phyloP scores from a whole-genome alignment of 2,888 invertebrate genomes.

The Axea sp. region DNA sequence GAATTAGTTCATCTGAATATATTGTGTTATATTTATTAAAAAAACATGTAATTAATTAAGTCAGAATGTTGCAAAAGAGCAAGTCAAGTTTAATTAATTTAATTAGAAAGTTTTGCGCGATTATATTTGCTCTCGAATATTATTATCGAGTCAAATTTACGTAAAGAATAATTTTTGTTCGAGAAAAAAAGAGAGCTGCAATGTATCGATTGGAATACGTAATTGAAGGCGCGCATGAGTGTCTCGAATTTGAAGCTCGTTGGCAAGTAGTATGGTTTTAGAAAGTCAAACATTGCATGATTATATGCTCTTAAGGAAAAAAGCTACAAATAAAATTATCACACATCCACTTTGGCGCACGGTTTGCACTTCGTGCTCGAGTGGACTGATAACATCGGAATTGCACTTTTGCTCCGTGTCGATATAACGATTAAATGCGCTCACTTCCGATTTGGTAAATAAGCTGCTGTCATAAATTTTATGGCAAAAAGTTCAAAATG shows the following conservation, averaged over 20 bases:
- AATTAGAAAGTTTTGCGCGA: slow-evolving; percentile 24
- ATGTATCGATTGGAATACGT: slow-evolving; percentile 1
- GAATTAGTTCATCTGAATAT: slow-evolving; percentile 13
- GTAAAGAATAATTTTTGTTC: not conserved
- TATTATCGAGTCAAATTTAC: slow-evolving; percentile 6
- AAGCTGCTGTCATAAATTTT: slow-evolving; percentile 57
- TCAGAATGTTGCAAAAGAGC: not conserved
- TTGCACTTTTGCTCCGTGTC: slow-evolving; percentile 51
- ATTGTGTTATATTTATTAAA: slow-evolving; percentile 27
- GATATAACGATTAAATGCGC: slow-evolving; percentile 56
- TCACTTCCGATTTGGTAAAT: slow-evolving; percentile 52
- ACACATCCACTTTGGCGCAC: slow-evolving; percentile 42
- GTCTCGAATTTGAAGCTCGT: slow-evolving; percentile 13
- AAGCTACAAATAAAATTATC: slow-evolving; percentile 54
- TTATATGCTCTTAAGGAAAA: slow-evolving; percentile 44
- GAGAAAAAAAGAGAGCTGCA: not conserved
- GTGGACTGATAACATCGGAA: slow-evolving; percentile 53
- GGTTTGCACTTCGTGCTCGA: slow-evolving; percentile 57
- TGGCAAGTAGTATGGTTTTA: slow-evolving; percentile 33
- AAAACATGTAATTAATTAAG: slow-evolving; percentile 24
- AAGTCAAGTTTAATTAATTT: slow-evolving; percentile 37
- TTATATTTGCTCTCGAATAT: slow-evolving; percentile 11
- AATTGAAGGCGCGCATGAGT: not conserved
- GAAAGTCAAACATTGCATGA: slow-evolving; percentile 60
- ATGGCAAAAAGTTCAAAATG: slow-evolving; percentile 35